Base-by-base conservation (phyloP, 2,888 invertebrate species). In the Melanostoma mellinum region DNA sequence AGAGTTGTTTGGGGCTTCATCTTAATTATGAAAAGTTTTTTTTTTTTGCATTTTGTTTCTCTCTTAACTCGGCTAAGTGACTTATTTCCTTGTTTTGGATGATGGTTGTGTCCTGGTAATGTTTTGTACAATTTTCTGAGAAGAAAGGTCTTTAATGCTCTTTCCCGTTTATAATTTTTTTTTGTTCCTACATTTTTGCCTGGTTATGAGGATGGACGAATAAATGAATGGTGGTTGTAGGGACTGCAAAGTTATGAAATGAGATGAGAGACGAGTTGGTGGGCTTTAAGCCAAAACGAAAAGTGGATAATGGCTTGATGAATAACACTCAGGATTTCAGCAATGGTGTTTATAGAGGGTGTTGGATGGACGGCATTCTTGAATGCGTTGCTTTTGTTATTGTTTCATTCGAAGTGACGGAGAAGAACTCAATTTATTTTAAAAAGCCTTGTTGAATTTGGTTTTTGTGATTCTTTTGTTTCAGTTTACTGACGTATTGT, bases 241-340 rank as follows among this genome's bases (percentile, higher is more conserved):
- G 63, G 63, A 63, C 40, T 50, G 50, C 32, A 36, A 40, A 38
- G 9, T 50, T 63, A 46, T 42, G 8, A 42, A 44, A 33, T 38
- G 30, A 35, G 10, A 48, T 48, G 20, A 20, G 35, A 5, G 9
- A 8, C 4, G 40, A 32, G 36, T 32, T 33, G 50, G 32, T 56
- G 65, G 68, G 56, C 60, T 60, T 72, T 65, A 78, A 74, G 55
- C 48, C 71, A 42, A 68, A 63, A 58, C 40, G 42, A 67, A 80
- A 72, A 77, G 82, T 77, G 72, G 65, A 82, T 82, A 82, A 82
- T 82, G 69, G 73, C 55, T 82, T 78, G 73, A 78, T 78, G 82
- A 78, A 82, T 78, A 82, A 82, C 73, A 69, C 78, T 69, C 82
- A 55, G 46, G 36, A 63, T 58, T 20, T 20, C 44, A 61, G 53